phyloP scores from a whole-genome alignment of 1,140 invertebrate genomes.

The Dryas iulia region DNA sequence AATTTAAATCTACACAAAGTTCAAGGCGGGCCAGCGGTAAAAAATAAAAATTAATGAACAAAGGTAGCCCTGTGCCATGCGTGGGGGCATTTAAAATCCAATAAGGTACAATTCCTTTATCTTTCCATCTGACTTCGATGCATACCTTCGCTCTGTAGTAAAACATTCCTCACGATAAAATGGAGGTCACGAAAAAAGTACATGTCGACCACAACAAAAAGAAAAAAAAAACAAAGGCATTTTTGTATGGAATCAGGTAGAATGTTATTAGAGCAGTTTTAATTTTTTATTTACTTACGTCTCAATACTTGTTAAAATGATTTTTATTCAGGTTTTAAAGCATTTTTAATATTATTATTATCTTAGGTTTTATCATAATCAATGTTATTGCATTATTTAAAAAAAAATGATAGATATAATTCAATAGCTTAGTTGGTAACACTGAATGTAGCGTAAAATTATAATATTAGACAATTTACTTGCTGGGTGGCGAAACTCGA shows the following conservation, averaged over 20 bases:
- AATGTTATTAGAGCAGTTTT: background rate
- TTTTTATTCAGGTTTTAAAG: background rate
- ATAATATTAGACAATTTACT: no score
- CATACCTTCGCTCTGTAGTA: conserved; percentile 20
- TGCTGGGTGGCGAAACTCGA: no score
- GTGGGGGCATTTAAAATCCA: background rate
- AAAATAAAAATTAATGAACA: background rate
- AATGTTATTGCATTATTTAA: no score
- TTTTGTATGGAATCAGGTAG: conserved; percentile 13
- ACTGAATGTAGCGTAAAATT: no score
- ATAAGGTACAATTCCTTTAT: background rate
- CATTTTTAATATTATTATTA: background rate
- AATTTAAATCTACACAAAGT: no score
- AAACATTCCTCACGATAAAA: conserved; percentile 24
- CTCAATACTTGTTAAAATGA: background rate
- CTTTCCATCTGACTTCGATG: conserved; percentile 8
- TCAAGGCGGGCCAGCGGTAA: no score
- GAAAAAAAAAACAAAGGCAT: conserved; percentile 19
- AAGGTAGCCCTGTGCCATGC: background rate
- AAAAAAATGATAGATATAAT: no score
- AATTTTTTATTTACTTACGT: background rate
- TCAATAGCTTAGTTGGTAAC: no score
- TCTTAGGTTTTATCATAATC: background rate
- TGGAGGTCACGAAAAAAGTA: conserved; percentile 14
- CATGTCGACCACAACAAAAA: background rate